These are phyloP conservation scores for Drosophila bifasciata DNA, from an alignment of 1,140 invertebrate species.

Conservation along the genomic window DNA sequence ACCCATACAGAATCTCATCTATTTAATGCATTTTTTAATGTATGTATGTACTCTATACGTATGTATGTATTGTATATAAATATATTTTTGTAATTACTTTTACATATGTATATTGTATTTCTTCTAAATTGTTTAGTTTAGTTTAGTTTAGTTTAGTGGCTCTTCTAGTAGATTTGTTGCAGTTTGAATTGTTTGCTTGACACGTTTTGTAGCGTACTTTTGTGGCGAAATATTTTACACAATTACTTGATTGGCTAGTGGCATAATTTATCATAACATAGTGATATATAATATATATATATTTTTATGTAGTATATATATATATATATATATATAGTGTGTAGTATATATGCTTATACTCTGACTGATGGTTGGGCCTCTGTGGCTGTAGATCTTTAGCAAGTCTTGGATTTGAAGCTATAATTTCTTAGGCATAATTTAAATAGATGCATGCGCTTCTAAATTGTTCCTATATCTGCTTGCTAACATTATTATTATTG, in stretches of 20 bases:
- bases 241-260: slow-evolving; percentile 80
- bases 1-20: slow-evolving; percentile 55
- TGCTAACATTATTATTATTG: slow-evolving; percentile 32
- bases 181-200: slow-evolving; percentile 15
- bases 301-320: slow-evolving; percentile 48
- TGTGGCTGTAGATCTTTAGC: slow-evolving; percentile 50
- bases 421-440: slow-evolving; percentile 73
- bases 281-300: slow-evolving; percentile 73
- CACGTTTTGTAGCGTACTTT: slow-evolving; percentile 30
- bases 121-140: slow-evolving; percentile 51
- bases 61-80: slow-evolving; percentile 20
- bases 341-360: slow-evolving; percentile 49
- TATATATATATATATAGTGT: slow-evolving; percentile 57
- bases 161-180: slow-evolving; percentile 29
- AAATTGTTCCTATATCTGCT: slow-evolving; percentile 10
- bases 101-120: slow-evolving; percentile 56
- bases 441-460: no score
- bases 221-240: slow-evolving; percentile 76
- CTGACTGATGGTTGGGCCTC: slow-evolving; percentile 39
- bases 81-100: slow-evolving; percentile 26
- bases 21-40: slow-evolving; percentile 23
- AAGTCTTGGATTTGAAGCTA: slow-evolving; percentile 80
- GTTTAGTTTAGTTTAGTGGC: slow-evolving; percentile 3
- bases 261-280: slow-evolving; percentile 70
- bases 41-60: slow-evolving; percentile 12